Conservation (phyloP, 2,888 invertebrate genomes). For the Tuta absoluta region DNA sequence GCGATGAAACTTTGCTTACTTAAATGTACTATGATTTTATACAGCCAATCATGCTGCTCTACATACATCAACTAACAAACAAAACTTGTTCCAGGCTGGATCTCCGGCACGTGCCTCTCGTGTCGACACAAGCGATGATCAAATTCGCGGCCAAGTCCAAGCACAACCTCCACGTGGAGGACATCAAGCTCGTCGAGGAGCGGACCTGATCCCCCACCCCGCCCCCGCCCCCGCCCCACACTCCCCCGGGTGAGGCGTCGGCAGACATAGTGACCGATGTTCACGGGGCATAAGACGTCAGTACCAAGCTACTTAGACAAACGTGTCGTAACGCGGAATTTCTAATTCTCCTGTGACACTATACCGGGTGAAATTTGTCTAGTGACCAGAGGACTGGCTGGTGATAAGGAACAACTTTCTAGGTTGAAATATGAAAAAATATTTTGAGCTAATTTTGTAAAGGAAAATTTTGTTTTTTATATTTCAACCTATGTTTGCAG, state of each 20-base stretch:
- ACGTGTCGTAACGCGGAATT: constrained; percentile 23
- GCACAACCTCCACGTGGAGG: constrained; percentile 89
- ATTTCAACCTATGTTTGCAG: too few relatives aligned
- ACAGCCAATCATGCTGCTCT: constrained; percentile 83
- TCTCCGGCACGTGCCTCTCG: constrained; percentile 89
- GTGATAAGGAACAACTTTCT: too few relatives aligned
- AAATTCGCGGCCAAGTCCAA: constrained; percentile 91
- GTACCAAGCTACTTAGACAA: constrained; percentile 24
- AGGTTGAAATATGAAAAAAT: too few relatives aligned
- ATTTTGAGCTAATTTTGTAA: too few relatives aligned
- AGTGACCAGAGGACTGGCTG: too few relatives aligned
- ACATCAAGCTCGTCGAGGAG: constrained; percentile 87
- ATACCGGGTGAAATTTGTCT: too few relatives aligned
- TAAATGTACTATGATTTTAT: too few relatives aligned
- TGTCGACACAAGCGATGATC: constrained; percentile 90
- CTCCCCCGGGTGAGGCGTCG: constrained; percentile 5
- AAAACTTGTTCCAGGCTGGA: constrained; percentile 80
- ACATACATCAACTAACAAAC: not conserved
- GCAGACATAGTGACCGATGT: too few relatives aligned
- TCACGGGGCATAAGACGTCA: constrained; percentile 28
- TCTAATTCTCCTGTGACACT: too few relatives aligned
- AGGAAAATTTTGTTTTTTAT: too few relatives aligned
- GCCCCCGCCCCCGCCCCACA: not conserved
- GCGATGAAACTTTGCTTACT: too few relatives aligned
- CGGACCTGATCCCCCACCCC: constrained; percentile 65